Base-by-base conservation (phyloP, 2,797 vertebrate species). In the Sebastes oblongus region DNA sequence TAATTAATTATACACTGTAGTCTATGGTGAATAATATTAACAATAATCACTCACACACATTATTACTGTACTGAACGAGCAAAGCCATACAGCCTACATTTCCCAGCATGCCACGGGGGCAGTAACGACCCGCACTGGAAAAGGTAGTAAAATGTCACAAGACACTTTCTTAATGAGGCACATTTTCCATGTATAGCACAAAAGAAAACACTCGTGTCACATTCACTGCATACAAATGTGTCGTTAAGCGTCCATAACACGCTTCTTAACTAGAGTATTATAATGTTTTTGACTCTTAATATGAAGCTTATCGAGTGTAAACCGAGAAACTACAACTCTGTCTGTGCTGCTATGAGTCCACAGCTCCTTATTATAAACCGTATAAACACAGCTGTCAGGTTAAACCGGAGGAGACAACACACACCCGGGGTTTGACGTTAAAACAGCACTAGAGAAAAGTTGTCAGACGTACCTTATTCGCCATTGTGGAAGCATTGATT, bases 101-200 rank as follows among this genome's bases (percentile, higher is more conserved):
- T 93, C 96, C 96, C 96, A 95, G 79, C 36, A 92, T 94, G 61
- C 95, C 62, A 8, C 62, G 36, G 83, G 24, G 18, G 54, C 6
- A 73, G 83, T 30, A 65, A 86, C 89, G 91, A 93, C 91, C 95
- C 88, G 77, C 73, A 94, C 73, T 92, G 90, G 89, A 91, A 86
- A 39, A 92, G 94, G 92, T 93, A 92, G 93, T 95, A 94, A 96
- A 96, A 96, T 96, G 96, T 96, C 96, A 96, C 95, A 96, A 96
- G 96, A 96, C 95, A 89, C 90, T 91, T 90, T 90, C 74, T 88
- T 92, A 90, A 90, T 93, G 92, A 95, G 88, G 87, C 88, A 93
- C 84, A 91, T 94, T 95, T 93, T 94, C 93, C 94, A 91, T 88
- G 79, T 87, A 82, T 62, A 78, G 22, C 81, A 89, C 80, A 89